Evolutionary conservation across 2,797 vertebrate genomes (phyloP).

Genomic region (Yasuhikotakia modesta): DNA sequence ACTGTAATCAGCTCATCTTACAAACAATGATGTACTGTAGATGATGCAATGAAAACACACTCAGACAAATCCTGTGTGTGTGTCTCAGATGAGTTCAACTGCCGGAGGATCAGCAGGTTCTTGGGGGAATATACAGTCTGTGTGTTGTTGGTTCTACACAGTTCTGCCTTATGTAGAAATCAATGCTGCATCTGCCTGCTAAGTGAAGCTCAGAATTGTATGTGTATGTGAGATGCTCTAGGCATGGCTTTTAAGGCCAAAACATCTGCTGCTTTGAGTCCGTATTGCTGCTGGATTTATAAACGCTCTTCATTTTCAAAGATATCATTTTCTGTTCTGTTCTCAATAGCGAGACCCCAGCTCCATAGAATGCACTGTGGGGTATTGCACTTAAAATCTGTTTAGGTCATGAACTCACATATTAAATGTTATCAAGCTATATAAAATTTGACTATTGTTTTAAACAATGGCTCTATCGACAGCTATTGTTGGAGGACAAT

Average conservation of each 20-base stretch:
- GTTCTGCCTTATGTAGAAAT: conserved; percentile 57
- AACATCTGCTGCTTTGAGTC: conserved; percentile 10
- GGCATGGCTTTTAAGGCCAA: background rate
- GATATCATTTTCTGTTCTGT: background rate
- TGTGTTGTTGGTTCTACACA: conserved; percentile 46
- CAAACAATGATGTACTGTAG: background rate
- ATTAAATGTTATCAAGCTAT: conserved; percentile 12
- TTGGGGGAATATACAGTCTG: conserved; percentile 4
- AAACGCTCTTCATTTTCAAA: conserved; percentile 2
- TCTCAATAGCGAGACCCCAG: background rate
- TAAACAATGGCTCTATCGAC: conserved; percentile 19
- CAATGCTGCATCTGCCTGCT: conserved; percentile 54
- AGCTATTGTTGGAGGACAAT: conserved; percentile 12
- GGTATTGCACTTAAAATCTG: background rate
- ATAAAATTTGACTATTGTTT: conserved; percentile 11
- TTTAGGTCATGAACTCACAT: conserved; percentile 2
- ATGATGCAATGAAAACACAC: background rate
- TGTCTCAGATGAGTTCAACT: conserved; percentile 7
- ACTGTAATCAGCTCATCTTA: background rate
- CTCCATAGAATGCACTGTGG: background rate
- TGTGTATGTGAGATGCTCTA: conserved; percentile 13
- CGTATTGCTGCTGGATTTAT: background rate
- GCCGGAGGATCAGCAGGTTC: conserved; percentile 21
- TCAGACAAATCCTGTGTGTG: background rate
- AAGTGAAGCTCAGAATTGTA: conserved; percentile 20